Percentiles rank a stretch among this genome's conserved stretches.
phyloP scores from a whole-genome alignment of 2,797 vertebrate genomes.

The Ctenochaetus hawaiiensis region DNA sequence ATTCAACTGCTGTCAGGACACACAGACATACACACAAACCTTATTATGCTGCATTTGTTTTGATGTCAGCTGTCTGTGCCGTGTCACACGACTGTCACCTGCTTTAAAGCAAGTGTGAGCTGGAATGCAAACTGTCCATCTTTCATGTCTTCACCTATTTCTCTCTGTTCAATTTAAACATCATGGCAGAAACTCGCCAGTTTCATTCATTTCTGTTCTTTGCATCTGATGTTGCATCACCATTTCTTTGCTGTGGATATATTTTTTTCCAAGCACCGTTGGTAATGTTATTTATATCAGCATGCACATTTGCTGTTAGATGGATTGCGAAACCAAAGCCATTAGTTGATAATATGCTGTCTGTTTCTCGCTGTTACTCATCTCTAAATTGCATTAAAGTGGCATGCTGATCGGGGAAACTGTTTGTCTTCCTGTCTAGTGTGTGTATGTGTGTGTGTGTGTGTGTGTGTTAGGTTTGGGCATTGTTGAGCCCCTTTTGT shows the following conservation, averaged over 20 bases:
- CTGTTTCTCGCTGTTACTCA: conserved; percentile 83
- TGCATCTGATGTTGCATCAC: conserved; percentile 30
- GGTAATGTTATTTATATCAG: conserved; percentile 83
- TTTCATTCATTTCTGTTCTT: conserved; percentile 24
- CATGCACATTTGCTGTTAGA: conserved; percentile 78
- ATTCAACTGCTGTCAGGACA: conserved; percentile 84
- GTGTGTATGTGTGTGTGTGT: conserved; percentile 27
- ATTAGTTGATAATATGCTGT: conserved; percentile 84
- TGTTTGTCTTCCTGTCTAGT: conserved; percentile 75
- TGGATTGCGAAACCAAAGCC: conserved; percentile 77
- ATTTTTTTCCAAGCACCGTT: conserved; percentile 21
- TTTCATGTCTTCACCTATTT: conserved; percentile 9
- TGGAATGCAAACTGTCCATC: conserved; percentile 29
- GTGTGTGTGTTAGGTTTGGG: conserved; percentile 31
- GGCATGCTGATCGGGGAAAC: conserved; percentile 70
- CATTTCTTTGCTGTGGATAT: conserved; percentile 35
- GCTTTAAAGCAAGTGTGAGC: conserved; percentile 23
- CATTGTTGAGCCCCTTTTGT: conserved; percentile 50
- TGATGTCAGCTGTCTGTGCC: conserved; percentile 49
- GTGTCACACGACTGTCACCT: conserved; percentile 30
- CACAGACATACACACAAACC: conserved; percentile 27
- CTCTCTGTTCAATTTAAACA: conserved; percentile 22
- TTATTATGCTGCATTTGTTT: conserved; percentile 55
- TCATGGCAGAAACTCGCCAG: conserved; percentile 10
- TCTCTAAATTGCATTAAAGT: conserved; percentile 84